A percentile compares a stretch with the other conserved stretches of the same genome.
These are phyloP conservation scores for Cenopis cana DNA, from an alignment of 2,888 invertebrate species.

Conservation along the genomic window DNA sequence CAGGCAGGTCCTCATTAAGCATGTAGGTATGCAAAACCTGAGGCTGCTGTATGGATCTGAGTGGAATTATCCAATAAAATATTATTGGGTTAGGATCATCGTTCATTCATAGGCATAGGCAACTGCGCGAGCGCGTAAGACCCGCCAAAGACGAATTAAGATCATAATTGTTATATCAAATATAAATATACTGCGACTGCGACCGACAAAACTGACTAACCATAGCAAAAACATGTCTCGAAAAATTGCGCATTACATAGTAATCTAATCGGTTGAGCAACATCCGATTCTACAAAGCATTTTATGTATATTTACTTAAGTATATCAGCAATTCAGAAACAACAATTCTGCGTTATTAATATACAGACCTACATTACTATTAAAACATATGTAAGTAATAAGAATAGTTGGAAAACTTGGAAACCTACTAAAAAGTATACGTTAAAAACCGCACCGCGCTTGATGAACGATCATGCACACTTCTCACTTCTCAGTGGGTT, in stretches of 20 bases:
- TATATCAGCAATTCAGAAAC: neutral
- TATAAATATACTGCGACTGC: too few species aligned
- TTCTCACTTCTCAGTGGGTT: neutral
- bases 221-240: neutral
- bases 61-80: neutral
- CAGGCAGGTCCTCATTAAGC: neutral
- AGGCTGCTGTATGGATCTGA: neutral
- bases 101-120: too few species aligned
- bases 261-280: neutral
- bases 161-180: too few species aligned
- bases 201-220: neutral
- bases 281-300: neutral
- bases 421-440: too few species aligned
- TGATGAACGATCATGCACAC: too few species aligned
- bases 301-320: neutral
- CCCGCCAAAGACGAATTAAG: too few species aligned
- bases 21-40: conserved; percentile 9
- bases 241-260: neutral
- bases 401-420: too few species aligned
- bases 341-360: neutral
- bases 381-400: too few species aligned
- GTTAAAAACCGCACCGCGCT: neutral
- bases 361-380: too few species aligned
- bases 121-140: too few species aligned
- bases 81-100: too few species aligned